Percentiles rank a stretch among this genome's conserved stretches.
Evolutionary conservation across 2,888 invertebrate genomes (phyloP).

Genomic region (Lagria hirta): DNA sequence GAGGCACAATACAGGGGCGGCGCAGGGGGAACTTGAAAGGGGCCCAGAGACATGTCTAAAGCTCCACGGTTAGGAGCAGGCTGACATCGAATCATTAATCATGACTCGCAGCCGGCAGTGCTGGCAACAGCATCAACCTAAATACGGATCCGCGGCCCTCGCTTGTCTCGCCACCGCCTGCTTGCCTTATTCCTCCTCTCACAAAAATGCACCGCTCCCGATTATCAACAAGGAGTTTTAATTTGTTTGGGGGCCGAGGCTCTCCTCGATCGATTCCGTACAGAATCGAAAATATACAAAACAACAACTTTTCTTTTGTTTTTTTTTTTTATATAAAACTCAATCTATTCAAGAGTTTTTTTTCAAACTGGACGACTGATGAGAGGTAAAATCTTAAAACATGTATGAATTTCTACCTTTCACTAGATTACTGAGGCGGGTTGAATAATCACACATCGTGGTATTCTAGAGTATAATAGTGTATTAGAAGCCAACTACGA

Average conservation of each 20-base stretch:
- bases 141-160: conserved; percentile 51
- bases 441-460: too few species aligned
- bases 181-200: conserved; percentile 35
- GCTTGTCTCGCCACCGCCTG: conserved; percentile 27
- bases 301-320: too few species aligned
- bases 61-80: conserved; percentile 54
- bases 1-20: conserved; percentile 48
- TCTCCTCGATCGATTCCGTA: conserved; percentile 35
- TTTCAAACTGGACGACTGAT: too few species aligned
- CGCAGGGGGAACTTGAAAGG: conserved; percentile 45
- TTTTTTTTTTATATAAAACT: too few species aligned
- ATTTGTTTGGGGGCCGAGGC: conserved; percentile 47
- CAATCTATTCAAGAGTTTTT: too few species aligned
- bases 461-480: too few species aligned
- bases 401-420: too few species aligned
- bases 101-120: conserved; percentile 53
- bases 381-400: too few species aligned
- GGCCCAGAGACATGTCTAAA: conserved; percentile 54
- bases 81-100: conserved; percentile 55
- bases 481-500: too few species aligned
- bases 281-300: too few species aligned
- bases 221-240: conserved; percentile 51
- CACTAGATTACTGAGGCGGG: too few species aligned
- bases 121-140: conserved; percentile 52
- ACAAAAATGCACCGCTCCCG: conserved; percentile 51